Conservation (phyloP, 2,797 vertebrate genomes). For the Pelodytes ibericus region DNA sequence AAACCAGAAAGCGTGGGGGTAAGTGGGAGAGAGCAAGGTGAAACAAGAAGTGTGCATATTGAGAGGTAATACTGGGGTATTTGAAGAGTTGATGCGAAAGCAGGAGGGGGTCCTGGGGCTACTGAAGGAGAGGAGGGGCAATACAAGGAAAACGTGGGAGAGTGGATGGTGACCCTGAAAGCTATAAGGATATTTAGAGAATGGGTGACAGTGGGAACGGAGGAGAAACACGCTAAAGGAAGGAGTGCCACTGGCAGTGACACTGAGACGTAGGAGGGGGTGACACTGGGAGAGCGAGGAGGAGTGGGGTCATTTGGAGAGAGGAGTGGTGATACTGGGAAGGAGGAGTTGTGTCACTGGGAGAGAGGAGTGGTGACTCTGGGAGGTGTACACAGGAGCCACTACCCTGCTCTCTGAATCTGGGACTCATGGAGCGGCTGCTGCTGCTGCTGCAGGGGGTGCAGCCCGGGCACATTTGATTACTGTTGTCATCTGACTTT, state of each 20-base stretch:
- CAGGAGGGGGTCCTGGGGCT: too few relatives aligned
- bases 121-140: background rate
- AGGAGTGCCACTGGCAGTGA: background rate
- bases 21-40: too few relatives aligned
- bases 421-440: constrained; percentile 45
- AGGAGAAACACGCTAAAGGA: background rate
- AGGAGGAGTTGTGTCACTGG: background rate
- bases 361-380: constrained; percentile 17
- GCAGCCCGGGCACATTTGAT: constrained; percentile 20
- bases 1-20: too few relatives aligned
- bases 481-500: constrained; percentile 3
- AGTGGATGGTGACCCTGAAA: background rate
- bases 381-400: constrained; percentile 33
- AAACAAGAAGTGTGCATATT: too few relatives aligned
- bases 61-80: too few relatives aligned
- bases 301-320: background rate
- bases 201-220: background rate
- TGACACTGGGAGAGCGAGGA: background rate
- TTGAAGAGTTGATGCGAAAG: too few relatives aligned
- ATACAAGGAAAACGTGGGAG: too few relatives aligned
- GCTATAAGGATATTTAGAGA: background rate
- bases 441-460: constrained; percentile 24
- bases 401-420: constrained; percentile 42
- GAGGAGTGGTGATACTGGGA: background rate
- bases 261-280: background rate